Conservation (phyloP, 2,113 vertebrate species). For the Nesospiza acunhae region DNA sequence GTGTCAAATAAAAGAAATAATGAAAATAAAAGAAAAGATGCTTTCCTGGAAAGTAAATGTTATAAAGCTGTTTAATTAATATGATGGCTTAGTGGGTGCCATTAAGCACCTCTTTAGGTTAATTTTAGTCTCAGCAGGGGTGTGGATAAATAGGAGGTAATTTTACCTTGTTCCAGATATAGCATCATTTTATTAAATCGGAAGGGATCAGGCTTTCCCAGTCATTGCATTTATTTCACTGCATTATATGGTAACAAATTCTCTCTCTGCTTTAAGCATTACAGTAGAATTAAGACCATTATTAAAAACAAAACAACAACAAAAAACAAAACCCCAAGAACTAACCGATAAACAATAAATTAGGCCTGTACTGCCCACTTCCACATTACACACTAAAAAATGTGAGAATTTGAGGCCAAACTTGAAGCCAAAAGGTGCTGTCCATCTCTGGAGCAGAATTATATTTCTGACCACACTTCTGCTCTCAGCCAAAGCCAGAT, state of each 20-base stretch:
- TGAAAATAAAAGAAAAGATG: not conserved
- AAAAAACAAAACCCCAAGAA: not conserved
- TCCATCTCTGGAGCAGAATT: not conserved
- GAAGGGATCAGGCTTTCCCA: not conserved
- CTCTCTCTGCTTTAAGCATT: not conserved
- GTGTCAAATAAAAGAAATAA: not conserved
- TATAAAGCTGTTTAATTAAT: slow-evolving; percentile 42
- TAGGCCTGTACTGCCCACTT: not conserved
- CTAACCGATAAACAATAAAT: not conserved
- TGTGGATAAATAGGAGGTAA: slow-evolving; percentile 30
- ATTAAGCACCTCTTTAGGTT: slow-evolving; percentile 9
- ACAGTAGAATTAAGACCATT: not conserved
- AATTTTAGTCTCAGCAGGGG: slow-evolving; percentile 25
- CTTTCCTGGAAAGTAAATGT: not conserved
- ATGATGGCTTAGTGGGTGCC: not conserved
- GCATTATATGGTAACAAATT: not conserved
- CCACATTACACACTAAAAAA: not conserved
- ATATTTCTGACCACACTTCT: not conserved
- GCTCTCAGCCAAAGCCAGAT: not conserved
- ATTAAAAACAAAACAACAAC: not conserved
- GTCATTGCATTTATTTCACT: not conserved
- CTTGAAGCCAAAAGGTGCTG: not conserved
- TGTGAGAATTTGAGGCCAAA: not conserved
- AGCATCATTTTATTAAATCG: not conserved
- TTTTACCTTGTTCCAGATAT: slow-evolving; percentile 20